phyloP scores from a whole-genome alignment of 1,140 invertebrate species.

The Orius laevigatus region DNA sequence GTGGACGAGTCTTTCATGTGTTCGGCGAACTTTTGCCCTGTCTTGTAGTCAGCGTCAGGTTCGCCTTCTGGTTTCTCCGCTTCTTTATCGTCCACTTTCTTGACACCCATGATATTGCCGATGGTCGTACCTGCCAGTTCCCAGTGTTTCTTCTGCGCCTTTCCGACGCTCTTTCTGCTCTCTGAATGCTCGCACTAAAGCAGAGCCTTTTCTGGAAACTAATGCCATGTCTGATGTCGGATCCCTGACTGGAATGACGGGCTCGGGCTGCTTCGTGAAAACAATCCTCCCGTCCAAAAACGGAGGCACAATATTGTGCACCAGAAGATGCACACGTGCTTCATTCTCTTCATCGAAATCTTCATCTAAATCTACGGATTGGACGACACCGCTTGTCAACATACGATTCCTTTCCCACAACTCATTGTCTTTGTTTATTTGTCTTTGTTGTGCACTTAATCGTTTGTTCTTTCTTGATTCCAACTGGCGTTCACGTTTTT shows the following conservation, averaged over 20 bases:
- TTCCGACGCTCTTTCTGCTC: conserved; percentile 93
- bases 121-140: conserved; percentile 92
- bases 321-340: conserved; percentile 86
- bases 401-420: conserved; percentile 97
- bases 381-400: conserved; percentile 89
- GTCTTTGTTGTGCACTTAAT: conserved; percentile 83
- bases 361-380: conserved; percentile 74
- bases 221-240: conserved; percentile 96
- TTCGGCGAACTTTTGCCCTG: conserved; percentile 90
- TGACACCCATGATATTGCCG: conserved; percentile 93
- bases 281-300: conserved; percentile 97
- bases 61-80: conserved; percentile 27
- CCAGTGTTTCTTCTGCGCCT: conserved; percentile 96
- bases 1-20: conserved; percentile 64
- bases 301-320: conserved; percentile 97
- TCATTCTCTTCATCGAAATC: conserved; percentile 86
- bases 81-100: conserved; percentile 57
- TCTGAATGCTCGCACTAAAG: conserved; percentile 71
- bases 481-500: conserved; percentile 79
- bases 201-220: conserved; percentile 88
- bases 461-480: conserved; percentile 80
- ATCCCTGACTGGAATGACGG: conserved; percentile 82
- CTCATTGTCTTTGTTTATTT: conserved; percentile 95
- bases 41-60: conserved; percentile 56
- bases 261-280: conserved; percentile 97